Evolutionary conservation across 2,113 vertebrate species (phyloP).

Genomic region (Aspidoscelis tigris): DNA sequence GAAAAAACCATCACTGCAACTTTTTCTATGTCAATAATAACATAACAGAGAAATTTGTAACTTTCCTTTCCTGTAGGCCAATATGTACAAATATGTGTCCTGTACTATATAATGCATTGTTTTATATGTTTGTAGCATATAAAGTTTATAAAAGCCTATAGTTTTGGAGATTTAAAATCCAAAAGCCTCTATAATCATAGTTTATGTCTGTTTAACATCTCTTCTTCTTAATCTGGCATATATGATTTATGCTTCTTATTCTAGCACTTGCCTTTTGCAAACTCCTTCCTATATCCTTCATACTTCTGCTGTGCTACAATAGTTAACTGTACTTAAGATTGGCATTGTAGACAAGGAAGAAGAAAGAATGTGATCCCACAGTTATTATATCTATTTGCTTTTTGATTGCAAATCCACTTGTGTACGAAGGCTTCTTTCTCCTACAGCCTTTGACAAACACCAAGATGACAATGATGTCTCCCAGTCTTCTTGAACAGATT

Average conservation of each 20-base stretch:
- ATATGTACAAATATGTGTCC: conserved; percentile 16
- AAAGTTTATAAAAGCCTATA: conserved; percentile 1
- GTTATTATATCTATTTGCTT: too few relatives aligned
- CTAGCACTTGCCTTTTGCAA: not conserved
- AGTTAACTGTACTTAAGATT: not conserved
- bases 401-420: too few relatives aligned
- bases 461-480: too few relatives aligned
- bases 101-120: fast-evolving
- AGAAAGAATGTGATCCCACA: not conserved
- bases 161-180: not conserved
- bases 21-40: conserved; percentile 26
- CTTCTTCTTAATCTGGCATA: not conserved
- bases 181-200: not conserved
- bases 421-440: too few relatives aligned
- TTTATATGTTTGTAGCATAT: not conserved
- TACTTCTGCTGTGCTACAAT: not conserved
- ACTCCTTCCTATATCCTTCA: not conserved
- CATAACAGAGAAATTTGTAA: conserved; percentile 12
- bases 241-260: too few relatives aligned
- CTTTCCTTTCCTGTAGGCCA: conserved; percentile 7
- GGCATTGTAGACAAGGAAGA: not conserved
- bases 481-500: too few relatives aligned
- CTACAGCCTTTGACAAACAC: too few relatives aligned
- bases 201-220: not conserved
- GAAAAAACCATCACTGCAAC: conserved; percentile 18